Evolutionary conservation across 2,888 invertebrate genomes (phyloP), one percentile per base, ranked within the genome.

Genomic region (Dioctria linearis): DNA sequence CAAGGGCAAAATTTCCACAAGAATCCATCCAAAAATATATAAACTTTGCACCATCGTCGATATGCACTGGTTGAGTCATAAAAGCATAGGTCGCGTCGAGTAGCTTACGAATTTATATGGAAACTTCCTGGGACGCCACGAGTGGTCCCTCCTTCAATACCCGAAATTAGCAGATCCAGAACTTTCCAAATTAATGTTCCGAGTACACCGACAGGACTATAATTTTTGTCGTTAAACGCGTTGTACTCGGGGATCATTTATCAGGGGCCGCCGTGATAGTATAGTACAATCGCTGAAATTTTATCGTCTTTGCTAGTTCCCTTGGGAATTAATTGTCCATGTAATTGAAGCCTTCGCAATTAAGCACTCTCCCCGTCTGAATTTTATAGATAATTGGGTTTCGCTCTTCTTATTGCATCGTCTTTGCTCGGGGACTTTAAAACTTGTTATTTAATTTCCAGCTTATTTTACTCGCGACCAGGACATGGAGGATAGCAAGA

Each of bases 361-460:
- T 82, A 82, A 78, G 71, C 78, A 75, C 80, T 76, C 76, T 76
- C 78, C 25, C 25, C 66, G 80, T 79, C 82, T 82, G 78, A 82
- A 80, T 82, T 82, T 82, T 75, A 82, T 82, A 80, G 82, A 82
- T 82, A 82, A 82, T 82, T 82, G 82, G 80, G 82, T 82, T 82
- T 78, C 63, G 57, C 79, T 67, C 80, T 25, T 25, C 25, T 73
- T 69, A 80, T 76, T 81, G 80, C 81, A 79, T 63, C 78, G 71
- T 66, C 79, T 63, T 65, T 78, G 37, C 79, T 71, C 49, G 69
- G 71, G 51, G 67, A 71, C 67, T 79, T 79, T 79, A 69, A 71
- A 79, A 79, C 71, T 79, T 79, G 69, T 79, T 79, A 79, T 79
- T 79, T 79, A 79, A 79, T 79, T 79, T 79, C 54, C 61, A 79